Percentiles rank a stretch among this genome's conserved stretches.
phyloP scores from a whole-genome alignment of 2,888 invertebrate species.

The Sinhomidia bicolor region DNA sequence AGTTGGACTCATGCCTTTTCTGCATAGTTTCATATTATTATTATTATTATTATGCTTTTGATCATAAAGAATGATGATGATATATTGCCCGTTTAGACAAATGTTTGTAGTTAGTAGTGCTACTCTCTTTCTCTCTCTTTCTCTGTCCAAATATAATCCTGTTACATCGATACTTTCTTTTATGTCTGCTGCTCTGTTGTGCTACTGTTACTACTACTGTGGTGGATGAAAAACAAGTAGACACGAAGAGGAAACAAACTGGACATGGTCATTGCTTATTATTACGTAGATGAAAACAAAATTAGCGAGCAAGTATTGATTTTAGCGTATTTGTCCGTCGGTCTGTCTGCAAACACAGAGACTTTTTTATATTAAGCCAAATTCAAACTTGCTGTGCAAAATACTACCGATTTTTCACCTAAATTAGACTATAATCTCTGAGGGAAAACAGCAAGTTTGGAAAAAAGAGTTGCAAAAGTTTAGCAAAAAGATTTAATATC shows the following conservation, averaged over 20 bases:
- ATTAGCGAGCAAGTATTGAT: too few relatives aligned
- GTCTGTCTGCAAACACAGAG: too few relatives aligned
- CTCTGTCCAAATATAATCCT: conserved; percentile 40
- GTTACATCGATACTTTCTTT: conserved; percentile 56
- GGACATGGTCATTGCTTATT: conserved; percentile 18
- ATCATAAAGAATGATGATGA: conserved; percentile 26
- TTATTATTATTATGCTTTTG: background rate
- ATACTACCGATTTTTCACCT: too few relatives aligned
- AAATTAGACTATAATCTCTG: too few relatives aligned
- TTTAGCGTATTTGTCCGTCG: too few relatives aligned
- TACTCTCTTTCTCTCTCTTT: background rate
- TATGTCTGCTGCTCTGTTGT: background rate
- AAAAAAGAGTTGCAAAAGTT: too few relatives aligned
- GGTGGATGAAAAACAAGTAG: background rate
- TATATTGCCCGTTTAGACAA: conserved; percentile 31
- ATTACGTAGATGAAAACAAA: too few relatives aligned
- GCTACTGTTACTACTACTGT: background rate
- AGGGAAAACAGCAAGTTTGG: too few relatives aligned
- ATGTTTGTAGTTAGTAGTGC: background rate
- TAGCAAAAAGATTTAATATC: too few relatives aligned
- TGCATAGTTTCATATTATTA: background rate
- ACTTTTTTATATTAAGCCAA: too few relatives aligned
- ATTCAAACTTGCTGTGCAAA: too few relatives aligned
- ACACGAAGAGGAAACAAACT: background rate
- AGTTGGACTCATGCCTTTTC: background rate